Evolutionary conservation across 2,113 vertebrate genomes (phyloP).

Genomic region (Laterallus jamaicensis): DNA sequence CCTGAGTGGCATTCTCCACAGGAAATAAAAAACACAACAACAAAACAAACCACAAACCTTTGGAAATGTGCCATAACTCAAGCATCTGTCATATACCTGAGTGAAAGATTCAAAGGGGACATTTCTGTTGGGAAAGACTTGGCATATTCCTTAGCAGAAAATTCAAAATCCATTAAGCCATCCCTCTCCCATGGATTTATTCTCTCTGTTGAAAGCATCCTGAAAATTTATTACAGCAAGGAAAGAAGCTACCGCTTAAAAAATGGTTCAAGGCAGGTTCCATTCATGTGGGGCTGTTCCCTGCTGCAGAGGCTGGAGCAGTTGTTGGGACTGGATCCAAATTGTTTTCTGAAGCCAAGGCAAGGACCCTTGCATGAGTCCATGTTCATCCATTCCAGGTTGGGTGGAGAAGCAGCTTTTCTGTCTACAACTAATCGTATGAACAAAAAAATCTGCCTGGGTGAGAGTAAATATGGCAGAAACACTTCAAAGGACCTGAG

Average conservation of each 20-base stretch:
- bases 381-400: fast-evolving
- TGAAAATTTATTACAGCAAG: conserved; percentile 14
- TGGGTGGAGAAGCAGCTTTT: background rate
- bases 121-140: background rate
- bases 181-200: conserved; percentile 20
- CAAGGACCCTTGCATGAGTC: background rate
- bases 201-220: conserved; percentile 17
- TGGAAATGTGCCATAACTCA: background rate
- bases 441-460: background rate
- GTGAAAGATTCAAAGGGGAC: background rate
- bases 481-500: background rate
- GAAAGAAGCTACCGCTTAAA: conserved; percentile 16
- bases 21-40: background rate
- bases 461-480: background rate
- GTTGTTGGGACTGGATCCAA: background rate
- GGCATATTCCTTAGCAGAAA: conserved; percentile 32
- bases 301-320: background rate
- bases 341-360: background rate
- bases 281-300: background rate
- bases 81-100: background rate
- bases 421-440: background rate
- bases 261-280: background rate
- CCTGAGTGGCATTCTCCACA: background rate
- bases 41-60: background rate
- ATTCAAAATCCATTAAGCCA: conserved; percentile 50